phyloP scores from a whole-genome alignment of 2,888 invertebrate species.

The Catocala fraxini region DNA sequence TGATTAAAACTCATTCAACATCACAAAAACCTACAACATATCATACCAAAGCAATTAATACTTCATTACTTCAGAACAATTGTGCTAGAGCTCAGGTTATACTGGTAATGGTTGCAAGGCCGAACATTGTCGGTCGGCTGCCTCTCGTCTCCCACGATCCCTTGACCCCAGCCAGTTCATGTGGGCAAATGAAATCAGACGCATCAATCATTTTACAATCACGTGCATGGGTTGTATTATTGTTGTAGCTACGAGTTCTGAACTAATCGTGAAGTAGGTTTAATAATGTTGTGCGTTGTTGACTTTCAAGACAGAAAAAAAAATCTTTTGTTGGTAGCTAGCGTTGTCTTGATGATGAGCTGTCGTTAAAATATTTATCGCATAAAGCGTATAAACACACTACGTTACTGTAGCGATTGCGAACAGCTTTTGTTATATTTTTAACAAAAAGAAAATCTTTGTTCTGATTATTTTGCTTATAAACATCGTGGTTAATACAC shows the following conservation, averaged over 20 bases:
- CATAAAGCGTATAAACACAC: no score
- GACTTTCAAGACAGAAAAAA: background rate
- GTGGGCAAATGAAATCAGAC: slow-evolving; percentile 70
- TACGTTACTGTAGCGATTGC: no score
- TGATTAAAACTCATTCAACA: slow-evolving; percentile 12
- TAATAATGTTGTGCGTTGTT: slow-evolving; percentile 1
- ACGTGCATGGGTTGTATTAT: slow-evolving; percentile 49
- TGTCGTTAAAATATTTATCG: no score
- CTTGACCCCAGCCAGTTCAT: slow-evolving; percentile 63
- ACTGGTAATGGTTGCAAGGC: slow-evolving; percentile 51
- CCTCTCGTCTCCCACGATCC: slow-evolving; percentile 64
- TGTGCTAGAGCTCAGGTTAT: slow-evolving; percentile 44
- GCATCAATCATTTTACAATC: slow-evolving; percentile 71
- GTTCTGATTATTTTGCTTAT: no score
- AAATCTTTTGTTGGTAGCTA: no score
- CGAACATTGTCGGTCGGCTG: slow-evolving; percentile 52
- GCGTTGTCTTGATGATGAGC: no score
- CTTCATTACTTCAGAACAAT: slow-evolving; percentile 46
- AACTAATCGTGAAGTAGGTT: slow-evolving; percentile 17
- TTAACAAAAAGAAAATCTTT: no score
- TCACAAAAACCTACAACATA: slow-evolving; percentile 15
- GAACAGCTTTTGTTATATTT: no score
- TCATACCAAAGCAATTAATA: slow-evolving; percentile 37
- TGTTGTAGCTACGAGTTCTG: slow-evolving; percentile 28
- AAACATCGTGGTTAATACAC: no score